phyloP scores from a whole-genome alignment of 2,113 vertebrate genomes.

The Gnathonemus echidnorhynchus region DNA sequence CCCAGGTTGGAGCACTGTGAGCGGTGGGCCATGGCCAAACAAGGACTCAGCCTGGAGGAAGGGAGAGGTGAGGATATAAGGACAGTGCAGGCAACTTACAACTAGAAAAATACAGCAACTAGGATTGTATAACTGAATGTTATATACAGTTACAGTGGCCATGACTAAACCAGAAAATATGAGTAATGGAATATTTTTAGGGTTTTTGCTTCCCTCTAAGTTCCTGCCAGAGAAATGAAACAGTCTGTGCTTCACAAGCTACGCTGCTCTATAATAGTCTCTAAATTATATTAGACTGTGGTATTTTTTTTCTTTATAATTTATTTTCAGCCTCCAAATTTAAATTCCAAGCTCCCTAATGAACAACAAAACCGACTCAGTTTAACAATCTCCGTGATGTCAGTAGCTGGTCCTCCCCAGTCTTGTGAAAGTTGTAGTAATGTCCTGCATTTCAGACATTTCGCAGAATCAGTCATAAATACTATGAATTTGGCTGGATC shows the following conservation, averaged over 20 bases:
- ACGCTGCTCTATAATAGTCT: not conserved
- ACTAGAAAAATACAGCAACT: not conserved
- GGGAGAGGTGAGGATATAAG: not conserved
- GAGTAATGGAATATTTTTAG: slow-evolving; percentile 9
- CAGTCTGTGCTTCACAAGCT: not conserved
- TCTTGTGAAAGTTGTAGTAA: not conserved
- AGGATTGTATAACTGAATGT: not conserved
- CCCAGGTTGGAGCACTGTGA: slow-evolving; percentile 89
- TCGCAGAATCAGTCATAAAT: not conserved
- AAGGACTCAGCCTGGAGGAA: slow-evolving; percentile 8
- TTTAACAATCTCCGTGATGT: not conserved
- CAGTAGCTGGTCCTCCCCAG: not conserved
- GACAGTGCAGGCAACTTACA: not conserved
- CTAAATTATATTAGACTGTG: not conserved
- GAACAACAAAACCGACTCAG: not conserved
- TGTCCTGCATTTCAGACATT: not conserved
- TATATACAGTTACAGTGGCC: not conserved
- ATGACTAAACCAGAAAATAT: slow-evolving; percentile 1
- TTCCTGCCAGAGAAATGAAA: not conserved
- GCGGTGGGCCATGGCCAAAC: slow-evolving; percentile 77
- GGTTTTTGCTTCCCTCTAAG: not conserved
- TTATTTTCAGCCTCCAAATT: not conserved
- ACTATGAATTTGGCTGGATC: not conserved
- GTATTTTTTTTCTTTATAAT: not conserved
- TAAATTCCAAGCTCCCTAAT: not conserved